Evolutionary conservation across 2,888 invertebrate genomes (phyloP), one percentile per base, ranked within the genome.

Genomic region (Catotricha subobsoleta): DNA sequence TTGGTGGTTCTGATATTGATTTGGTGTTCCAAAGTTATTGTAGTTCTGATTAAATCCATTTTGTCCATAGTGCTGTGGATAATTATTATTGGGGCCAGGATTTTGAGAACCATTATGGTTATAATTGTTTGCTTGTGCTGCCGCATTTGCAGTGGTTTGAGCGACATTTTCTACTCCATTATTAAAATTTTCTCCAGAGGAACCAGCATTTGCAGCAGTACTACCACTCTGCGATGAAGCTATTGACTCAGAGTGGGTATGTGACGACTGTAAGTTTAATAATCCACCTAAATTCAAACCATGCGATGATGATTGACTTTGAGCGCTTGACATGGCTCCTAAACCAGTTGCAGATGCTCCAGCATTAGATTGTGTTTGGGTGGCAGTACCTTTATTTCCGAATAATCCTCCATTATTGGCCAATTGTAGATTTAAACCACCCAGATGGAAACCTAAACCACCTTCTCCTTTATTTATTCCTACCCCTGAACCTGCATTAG

Each of bases 191-290:
- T n/a, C n/a, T n/a, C n/a, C n/a, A n/a, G n/a, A n/a, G n/a, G n/a
- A n/a, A n/a, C 45, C 51, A 0, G 57, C 51, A 28, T 44, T 49
- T 1, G 57, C 58, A 9, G 54, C 49, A 0, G 59, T 57, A 43
- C 52, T 51, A 1, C 61, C 59, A 5, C 46, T 42, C 1, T 50
- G 45, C 0, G 56, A 47, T 12, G 51, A 49, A 12, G 57, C 59
- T 3, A 47, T 46, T 8, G 60, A 58, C 39, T 54, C 52, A 2
- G 59, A 58, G 9, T 50, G 49, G 8, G 54, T 51, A 3, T 25
- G 3, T 36, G 36, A 23, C 15, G 21, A 23, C 9, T 36, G 36
- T 20, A 36, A 15, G 25, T 36, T 25, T 2, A 36, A 16, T 10
- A 36, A 25, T 23, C 36, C 36, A 2, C 21, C 7, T 25, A 6